These are phyloP conservation scores for Rotaria macrura DNA, from an alignment of 2,888 invertebrate genomes.

Conservation along the genomic window DNA sequence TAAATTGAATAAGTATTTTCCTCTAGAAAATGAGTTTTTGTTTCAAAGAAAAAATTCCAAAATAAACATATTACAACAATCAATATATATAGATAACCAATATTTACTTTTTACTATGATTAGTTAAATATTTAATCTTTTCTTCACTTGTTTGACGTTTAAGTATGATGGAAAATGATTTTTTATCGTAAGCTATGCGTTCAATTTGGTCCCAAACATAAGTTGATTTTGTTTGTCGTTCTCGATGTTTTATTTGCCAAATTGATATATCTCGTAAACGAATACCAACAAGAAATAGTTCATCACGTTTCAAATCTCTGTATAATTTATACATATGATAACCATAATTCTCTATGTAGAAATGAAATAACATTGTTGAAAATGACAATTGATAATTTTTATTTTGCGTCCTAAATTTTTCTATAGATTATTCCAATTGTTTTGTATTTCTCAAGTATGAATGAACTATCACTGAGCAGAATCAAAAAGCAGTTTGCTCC, in stretches of 20 bases:
- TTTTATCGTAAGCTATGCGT: not conserved
- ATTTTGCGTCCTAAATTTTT: too few species aligned
- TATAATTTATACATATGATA: slow-evolving; percentile 20
- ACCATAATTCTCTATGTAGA: not conserved
- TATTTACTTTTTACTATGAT: slow-evolving; percentile 20
- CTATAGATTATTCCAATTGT: too few species aligned
- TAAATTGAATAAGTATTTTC: not conserved
- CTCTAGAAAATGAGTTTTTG: not conserved
- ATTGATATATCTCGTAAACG: not conserved
- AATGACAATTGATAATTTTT: too few species aligned
- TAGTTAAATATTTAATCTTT: slow-evolving; percentile 15
- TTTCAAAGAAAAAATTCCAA: not conserved
- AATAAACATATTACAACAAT: too few species aligned
- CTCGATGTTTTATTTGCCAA: not conserved
- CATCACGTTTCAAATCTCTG: not conserved
- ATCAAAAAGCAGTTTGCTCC: too few species aligned
- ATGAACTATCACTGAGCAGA: too few species aligned
- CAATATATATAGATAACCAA: too few species aligned
- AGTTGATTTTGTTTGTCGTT: not conserved
- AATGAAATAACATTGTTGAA: not conserved
- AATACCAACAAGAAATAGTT: not conserved
- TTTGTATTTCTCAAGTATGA: too few species aligned
- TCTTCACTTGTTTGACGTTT: not conserved
- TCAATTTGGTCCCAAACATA: slow-evolving; percentile 14
- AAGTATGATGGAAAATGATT: not conserved